Conservation (phyloP, 2,113 vertebrate species). For the Loxodonta africana region DNA sequence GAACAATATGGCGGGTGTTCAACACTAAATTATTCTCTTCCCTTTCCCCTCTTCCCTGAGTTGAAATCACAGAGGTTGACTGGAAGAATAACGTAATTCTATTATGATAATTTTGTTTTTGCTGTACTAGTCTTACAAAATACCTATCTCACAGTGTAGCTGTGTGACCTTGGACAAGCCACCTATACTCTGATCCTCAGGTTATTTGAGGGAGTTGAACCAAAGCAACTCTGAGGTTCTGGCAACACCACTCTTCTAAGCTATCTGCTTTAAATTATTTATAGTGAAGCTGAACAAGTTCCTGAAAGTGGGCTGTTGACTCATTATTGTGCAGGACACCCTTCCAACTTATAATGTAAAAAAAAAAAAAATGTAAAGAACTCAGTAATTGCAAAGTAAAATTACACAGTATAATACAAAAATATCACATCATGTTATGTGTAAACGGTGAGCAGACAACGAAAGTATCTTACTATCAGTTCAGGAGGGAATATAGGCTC, state of each 20-base stretch:
- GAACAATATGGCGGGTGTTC: neutral
- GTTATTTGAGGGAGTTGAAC: neutral
- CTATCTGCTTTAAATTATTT: neutral
- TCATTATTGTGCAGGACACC: neutral
- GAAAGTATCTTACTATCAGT: slow-evolving; percentile 88
- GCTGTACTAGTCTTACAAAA: neutral
- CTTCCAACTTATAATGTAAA: neutral
- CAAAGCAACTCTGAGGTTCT: neutral
- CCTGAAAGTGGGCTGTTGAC: neutral
- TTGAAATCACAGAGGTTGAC: neutral
- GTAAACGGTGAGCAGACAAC: neutral
- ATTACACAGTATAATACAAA: neutral
- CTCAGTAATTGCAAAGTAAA: neutral
- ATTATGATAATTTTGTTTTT: neutral
- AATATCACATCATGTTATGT: neutral
- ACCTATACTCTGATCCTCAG: neutral
- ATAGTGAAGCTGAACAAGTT: neutral
- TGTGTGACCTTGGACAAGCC: neutral
- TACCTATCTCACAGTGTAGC: neutral
- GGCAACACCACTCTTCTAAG: neutral
- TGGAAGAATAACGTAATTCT: neutral
- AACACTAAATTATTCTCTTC: neutral
- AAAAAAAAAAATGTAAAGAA: neutral
- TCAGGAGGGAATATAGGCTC: slow-evolving; percentile 94
- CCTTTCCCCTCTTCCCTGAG: neutral